Evolutionary conservation across 2,797 vertebrate species (phyloP).

Genomic region (Bovichtus variegatus): DNA sequence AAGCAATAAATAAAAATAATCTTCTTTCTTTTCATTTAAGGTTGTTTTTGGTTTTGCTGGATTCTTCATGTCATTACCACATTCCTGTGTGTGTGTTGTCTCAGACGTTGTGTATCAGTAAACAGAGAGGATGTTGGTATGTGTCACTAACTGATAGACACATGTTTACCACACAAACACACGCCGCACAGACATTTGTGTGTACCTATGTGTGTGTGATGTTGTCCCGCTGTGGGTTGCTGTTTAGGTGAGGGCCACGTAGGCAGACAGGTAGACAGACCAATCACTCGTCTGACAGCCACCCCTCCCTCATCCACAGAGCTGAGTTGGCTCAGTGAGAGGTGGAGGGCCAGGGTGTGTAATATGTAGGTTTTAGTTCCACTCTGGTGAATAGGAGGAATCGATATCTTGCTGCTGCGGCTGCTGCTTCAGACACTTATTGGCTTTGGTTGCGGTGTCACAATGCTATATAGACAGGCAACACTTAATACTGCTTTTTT

Average conservation of each 20-base stretch:
- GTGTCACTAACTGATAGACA: constrained; percentile 51
- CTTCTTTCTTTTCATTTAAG: background rate
- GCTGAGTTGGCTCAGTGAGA: constrained; percentile 54
- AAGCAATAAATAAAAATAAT: background rate
- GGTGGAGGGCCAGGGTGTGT: constrained; percentile 75
- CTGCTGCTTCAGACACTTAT: constrained; percentile 79
- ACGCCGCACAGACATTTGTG: constrained; percentile 12
- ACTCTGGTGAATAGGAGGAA: constrained; percentile 83
- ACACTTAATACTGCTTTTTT: constrained; percentile 76
- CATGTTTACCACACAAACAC: constrained; percentile 71
- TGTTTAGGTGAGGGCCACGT: constrained; percentile 44
- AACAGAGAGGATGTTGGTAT: constrained; percentile 55
- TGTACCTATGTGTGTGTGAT: constrained; percentile 5
- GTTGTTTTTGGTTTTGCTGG: background rate
- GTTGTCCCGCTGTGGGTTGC: constrained; percentile 37
- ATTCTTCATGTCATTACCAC: background rate
- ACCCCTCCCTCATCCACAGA: constrained; percentile 41
- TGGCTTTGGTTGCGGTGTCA: constrained; percentile 81
- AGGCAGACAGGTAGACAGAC: constrained; percentile 65
- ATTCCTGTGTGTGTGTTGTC: constrained; percentile 15
- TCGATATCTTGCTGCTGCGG: constrained; percentile 81
- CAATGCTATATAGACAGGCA: constrained; percentile 79
- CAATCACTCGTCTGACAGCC: constrained; percentile 64
- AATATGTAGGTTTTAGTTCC: constrained; percentile 86
- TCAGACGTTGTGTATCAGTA: constrained; percentile 43